A percentile compares a stretch with the other conserved stretches of the same genome.
Conservation (phyloP, 1,140 invertebrate genomes). For the Eupeodes corollae region DNA sequence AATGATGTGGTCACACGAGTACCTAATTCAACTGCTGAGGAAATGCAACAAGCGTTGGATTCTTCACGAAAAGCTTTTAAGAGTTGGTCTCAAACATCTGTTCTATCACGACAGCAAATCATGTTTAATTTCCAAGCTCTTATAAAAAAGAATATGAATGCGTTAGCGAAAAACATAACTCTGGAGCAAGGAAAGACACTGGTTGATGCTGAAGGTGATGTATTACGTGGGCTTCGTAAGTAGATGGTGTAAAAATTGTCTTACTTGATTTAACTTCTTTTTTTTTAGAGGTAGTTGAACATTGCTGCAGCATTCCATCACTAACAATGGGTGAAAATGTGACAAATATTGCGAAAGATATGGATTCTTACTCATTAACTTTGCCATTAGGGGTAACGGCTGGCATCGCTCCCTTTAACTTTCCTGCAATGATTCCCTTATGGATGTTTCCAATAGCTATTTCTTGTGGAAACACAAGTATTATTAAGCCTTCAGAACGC, state of each 20-base stretch:
- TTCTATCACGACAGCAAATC: conserved; percentile 85
- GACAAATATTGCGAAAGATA: conserved; percentile 82
- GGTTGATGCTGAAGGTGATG: conserved; percentile 95
- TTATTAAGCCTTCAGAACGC: conserved; percentile 88
- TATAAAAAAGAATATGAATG: conserved; percentile 59
- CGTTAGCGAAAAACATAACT: conserved; percentile 86
- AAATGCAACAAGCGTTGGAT: conserved; percentile 86
- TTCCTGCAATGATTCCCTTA: conserved; percentile 98
- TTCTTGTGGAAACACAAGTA: conserved; percentile 74
- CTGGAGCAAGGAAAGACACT: conserved; percentile 96
- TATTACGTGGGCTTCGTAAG: conserved; percentile 89
- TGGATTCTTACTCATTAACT: conserved; percentile 84
- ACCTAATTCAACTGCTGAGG: conserved; percentile 78
- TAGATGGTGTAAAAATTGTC: conserved; percentile 14
- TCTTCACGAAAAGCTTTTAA: conserved; percentile 66
- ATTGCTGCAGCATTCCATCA: conserved; percentile 84
- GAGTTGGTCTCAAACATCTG: conserved; percentile 84
- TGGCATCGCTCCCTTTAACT: conserved; percentile 89
- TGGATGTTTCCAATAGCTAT: conserved; percentile 97
- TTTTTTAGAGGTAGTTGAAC: conserved; percentile 85
- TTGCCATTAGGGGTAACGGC: conserved; percentile 49
- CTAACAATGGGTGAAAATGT: conserved; percentile 88
- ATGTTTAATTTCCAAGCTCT: conserved; percentile 77
- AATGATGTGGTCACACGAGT: conserved; percentile 76
- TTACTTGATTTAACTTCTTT: conserved; percentile 6